Evolutionary conservation across 2,888 invertebrate genomes (phyloP).

Genomic region (Cremastinae sp.): DNA sequence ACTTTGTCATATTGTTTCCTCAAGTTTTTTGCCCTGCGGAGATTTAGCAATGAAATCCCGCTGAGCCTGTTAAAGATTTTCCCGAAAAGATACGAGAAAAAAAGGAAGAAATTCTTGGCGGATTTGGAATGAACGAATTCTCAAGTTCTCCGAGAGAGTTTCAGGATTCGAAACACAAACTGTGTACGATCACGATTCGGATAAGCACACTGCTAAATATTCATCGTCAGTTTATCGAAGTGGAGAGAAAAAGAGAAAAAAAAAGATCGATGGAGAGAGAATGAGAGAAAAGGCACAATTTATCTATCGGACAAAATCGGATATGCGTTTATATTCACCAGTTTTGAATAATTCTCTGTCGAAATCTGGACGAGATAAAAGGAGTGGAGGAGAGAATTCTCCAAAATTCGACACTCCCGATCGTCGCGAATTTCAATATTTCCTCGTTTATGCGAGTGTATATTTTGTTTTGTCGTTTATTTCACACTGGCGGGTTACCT

Average conservation of each 20-base stretch:
- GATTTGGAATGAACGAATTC: background rate
- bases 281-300: slow-evolving; percentile 42
- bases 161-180: slow-evolving; percentile 51
- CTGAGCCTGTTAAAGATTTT: too few relatives aligned
- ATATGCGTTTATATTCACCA: slow-evolving; percentile 59
- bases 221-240: slow-evolving; percentile 59
- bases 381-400: slow-evolving; percentile 37
- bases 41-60: too few relatives aligned
- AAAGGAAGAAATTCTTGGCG: slow-evolving; percentile 3
- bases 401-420: slow-evolving; percentile 42
- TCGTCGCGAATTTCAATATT: slow-evolving; percentile 7
- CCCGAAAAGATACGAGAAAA: background rate
- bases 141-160: slow-evolving; percentile 23
- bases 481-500: too few relatives aligned
- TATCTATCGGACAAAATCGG: slow-evolving; percentile 48
- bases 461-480: slow-evolving; percentile 19
- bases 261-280: slow-evolving; percentile 17
- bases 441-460: slow-evolving; percentile 1
- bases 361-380: slow-evolving; percentile 28
- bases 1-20: too few relatives aligned
- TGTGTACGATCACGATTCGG: slow-evolving; percentile 65
- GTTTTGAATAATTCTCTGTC: slow-evolving; percentile 59
- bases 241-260: background rate
- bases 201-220: slow-evolving; percentile 71
- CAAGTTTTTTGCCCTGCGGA: background rate